Base-by-base conservation (phyloP, 1,140 invertebrate species). In the Hyles euphorbiae region DNA sequence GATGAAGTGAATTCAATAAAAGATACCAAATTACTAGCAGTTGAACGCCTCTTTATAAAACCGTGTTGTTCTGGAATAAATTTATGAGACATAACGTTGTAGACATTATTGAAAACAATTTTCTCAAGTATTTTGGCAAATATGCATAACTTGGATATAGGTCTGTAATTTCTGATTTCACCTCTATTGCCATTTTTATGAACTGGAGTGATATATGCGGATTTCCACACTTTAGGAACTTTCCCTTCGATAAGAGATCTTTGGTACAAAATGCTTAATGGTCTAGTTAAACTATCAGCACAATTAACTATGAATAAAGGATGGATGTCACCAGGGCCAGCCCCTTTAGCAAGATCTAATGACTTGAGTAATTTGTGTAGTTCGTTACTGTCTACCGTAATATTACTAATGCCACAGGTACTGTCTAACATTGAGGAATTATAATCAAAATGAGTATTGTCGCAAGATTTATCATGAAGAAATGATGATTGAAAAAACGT, bases 41-140 rank as follows among this genome's bases (percentile, higher is more conserved):
- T 73, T 8, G 74, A 77, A n/a, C 61, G 57, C 2, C 61, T 63
- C 9, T 46, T 58, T 2, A 67, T 4, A 36, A 77, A 72, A 1
- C 78, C 71, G 60, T 81, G 74, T 44, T 78, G 76, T 58, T 62
- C 56, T 33, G 49, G 40, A 11, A 51, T 44, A 47, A 61, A 56
- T 32, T 5, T 5, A 5, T 5, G 36, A 40, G 36, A 5, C 8
- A 40, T 40, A 40, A 5, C 8, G 4, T 5, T 5, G 36, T 40
- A 40, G 4, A 5, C 8, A 40, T 8, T 5, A 40, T 40, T 40
- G 8, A 40, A 40, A 10, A 72, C 60, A 2, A 75, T 40, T 44
- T 52, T 36, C 45, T 75, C 69, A 6, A 72, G 40, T 34, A 67
- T 46, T 56, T 75, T 75, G 0, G 67, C 62, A 56, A 75, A 65